Base-by-base conservation (phyloP, 2,797 vertebrate genomes). In the Iguana delicatissima region DNA sequence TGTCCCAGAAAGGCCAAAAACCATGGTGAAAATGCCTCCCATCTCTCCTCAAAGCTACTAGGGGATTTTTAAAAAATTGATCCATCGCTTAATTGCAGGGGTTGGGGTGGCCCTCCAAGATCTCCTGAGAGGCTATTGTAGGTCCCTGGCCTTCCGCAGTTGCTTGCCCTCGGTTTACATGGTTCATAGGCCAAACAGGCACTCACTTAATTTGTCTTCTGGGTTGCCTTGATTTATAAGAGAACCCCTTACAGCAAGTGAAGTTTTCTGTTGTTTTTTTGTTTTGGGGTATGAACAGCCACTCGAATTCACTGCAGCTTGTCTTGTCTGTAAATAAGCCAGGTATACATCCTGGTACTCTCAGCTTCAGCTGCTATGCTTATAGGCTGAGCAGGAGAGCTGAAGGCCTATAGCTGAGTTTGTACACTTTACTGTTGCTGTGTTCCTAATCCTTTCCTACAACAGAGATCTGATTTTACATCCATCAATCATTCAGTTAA, bases 251-350 rank as follows among this genome's bases (percentile, higher is more conserved):
- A 13, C 2, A 87, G 52, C 62, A 35, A 91, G 42, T 5, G 42
- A 46, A 3, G 42, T 46, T 46, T 46, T 46, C 42, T 3, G 42
- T 42, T 1, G n/a, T 84, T 67, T 26, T 80, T 80, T 89, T 50
- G 24, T 59, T 55, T 57, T 57, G 16, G 55, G 55, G 35, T 59
- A 69, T 24, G 29, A 67, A 38, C 80, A 50, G 50, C 69, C 64
- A 29, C 16, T 62, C 55, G 62, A 82, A 83, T 72, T 20, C 22
- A 46, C 14, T 84, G 29, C 10, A 26, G 8, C 42, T 6, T 38
- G 16, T 32, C 83, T 93, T 91, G 92, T 91, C 90, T 79, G 8
- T 69, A 55, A 20, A 22, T 46, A n/a, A 86, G 42, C 10, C 6
- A 74, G 32, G 14, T 50, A 0, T 0, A 38, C 18, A 62, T 62